Evolutionary conservation across 2,797 vertebrate species (phyloP), one percentile per base, ranked within the genome.

Genomic region (Huso huso): DNA sequence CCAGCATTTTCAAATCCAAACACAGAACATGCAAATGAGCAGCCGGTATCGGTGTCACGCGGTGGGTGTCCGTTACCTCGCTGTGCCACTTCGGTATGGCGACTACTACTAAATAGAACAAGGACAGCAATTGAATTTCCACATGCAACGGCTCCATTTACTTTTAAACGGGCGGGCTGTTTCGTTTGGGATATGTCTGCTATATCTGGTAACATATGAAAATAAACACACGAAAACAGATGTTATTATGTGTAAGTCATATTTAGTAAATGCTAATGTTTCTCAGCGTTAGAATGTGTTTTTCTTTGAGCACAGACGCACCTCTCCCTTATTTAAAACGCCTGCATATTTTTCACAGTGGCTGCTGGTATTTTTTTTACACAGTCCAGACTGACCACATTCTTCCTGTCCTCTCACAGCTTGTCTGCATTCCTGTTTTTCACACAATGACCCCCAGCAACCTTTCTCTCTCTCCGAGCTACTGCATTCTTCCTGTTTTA

Each of bases 351-450:
- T 10, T 13, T 51, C 49, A 0, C 65, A 0, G 58, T 66, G 63
- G 18, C 69, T 8, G 10, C 49, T 68, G 59, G 63, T 15, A 10
- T 64, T 12, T 62, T 64, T 68, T 72, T 63, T 64, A 57, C 71
- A 73, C 73, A 75, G 73, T 67, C 69, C 67, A 70, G 62, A 66
- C 68, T 67, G 62, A 77, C 67, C 68, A 75, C 69, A 62, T 74
- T 72, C 52, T 71, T 68, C 69, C 60, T 57, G 60, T 73, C 63
- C 66, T 72, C 63, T 73, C 62, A 68, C 37, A 48, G 13, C 11
- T 72, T 73, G 69, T 49, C 15, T 10, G 51, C 67, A 70, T 76
- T 65, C 67, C 74, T 57, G 18, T 61, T 69, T 75, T 71, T 75
- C 72, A 75, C 77, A 74, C 79, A 37, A 37, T 37, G 37, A 37